Conservation (phyloP, 2,888 invertebrate genomes). For the Fragum sueziense region DNA sequence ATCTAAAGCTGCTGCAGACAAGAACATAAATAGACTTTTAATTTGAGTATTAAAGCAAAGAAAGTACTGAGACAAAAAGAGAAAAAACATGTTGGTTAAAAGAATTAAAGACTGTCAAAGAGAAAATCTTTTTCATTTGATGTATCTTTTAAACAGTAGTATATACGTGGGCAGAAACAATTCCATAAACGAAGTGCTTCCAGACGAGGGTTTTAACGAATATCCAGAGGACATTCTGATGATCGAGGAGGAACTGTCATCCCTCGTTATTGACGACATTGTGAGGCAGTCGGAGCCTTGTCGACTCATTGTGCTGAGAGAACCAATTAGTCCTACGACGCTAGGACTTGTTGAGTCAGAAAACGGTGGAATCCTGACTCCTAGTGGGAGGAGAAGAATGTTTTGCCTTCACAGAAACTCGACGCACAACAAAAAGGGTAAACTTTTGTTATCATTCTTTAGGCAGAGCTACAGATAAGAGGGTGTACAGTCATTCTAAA, state of each 20-base stretch:
- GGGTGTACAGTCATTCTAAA: no score
- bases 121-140: background rate
- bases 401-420: background rate
- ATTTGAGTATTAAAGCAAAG: background rate
- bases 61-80: background rate
- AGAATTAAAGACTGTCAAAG: background rate
- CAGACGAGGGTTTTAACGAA: constrained; percentile 2
- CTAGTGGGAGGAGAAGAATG: background rate
- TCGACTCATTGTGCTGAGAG: no score
- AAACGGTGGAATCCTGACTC: background rate
- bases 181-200: background rate
- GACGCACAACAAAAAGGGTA: no score
- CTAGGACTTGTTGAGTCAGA: background rate
- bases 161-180: background rate
- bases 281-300: no score
- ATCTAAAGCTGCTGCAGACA: background rate
- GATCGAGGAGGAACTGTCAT: constrained; percentile 8
- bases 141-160: background rate
- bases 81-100: background rate
- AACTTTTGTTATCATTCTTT: no score
- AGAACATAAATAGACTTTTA: background rate
- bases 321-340: background rate
- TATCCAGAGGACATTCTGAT: constrained; percentile 7
- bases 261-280: background rate
- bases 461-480: no score